Conservation (phyloP, 2,113 vertebrate genomes). For the Coturnix japonica region DNA sequence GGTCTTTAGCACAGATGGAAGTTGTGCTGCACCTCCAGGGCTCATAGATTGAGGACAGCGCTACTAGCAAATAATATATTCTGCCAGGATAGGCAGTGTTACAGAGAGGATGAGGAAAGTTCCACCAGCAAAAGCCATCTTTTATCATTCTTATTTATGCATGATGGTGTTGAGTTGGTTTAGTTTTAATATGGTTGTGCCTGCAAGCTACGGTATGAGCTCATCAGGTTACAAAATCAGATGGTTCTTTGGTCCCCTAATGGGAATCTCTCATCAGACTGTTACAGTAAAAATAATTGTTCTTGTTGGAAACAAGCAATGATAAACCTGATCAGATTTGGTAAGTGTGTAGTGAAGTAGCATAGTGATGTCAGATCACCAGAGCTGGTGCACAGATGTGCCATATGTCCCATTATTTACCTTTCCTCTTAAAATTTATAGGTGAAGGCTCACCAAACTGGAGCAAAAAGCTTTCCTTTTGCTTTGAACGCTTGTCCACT, state of each 20-base stretch:
- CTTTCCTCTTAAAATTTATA: not conserved
- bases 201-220: fast-evolving
- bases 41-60: not conserved
- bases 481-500: not conserved
- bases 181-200: not conserved
- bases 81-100: not conserved
- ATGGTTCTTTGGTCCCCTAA: not conserved
- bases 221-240: not conserved
- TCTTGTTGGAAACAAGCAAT: not conserved
- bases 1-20: not conserved
- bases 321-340: not conserved
- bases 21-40: not conserved
- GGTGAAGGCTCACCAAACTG: not conserved
- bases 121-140: not conserved
- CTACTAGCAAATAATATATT: not conserved
- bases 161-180: not conserved
- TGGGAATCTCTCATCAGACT: not conserved
- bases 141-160: not conserved
- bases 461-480: conserved; percentile 8
- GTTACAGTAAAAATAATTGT: not conserved
- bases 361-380: not conserved
- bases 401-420: not conserved
- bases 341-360: not conserved
- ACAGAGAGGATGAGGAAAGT: not conserved
- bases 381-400: not conserved